A percentile compares a stretch with the other conserved stretches of the same genome.
Evolutionary conservation across 2,113 vertebrate genomes (phyloP).

Genomic region (Nycticebus coucang): DNA sequence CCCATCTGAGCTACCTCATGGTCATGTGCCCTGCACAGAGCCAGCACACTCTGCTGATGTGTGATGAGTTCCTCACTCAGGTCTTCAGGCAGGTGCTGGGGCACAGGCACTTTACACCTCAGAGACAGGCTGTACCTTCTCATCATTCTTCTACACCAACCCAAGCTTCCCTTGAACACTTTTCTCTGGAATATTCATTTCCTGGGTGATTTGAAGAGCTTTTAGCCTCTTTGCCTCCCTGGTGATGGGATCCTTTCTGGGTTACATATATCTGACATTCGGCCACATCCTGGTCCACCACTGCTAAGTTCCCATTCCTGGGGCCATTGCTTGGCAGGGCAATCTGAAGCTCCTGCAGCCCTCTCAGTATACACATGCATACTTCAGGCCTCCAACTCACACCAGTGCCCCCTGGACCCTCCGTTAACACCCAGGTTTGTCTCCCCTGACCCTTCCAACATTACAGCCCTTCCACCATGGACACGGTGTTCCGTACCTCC

Average conservation of each 20-base stretch:
- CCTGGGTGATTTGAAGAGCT: constrained; percentile 76
- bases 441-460: neutral
- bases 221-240: constrained; percentile 79
- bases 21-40: constrained; percentile 65
- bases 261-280: constrained; percentile 78
- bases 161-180: constrained; percentile 80
- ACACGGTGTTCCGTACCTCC: neutral
- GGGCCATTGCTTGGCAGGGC: constrained; percentile 79
- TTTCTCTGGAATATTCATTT: constrained; percentile 81
- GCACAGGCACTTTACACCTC: constrained; percentile 72
- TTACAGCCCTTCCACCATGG: neutral
- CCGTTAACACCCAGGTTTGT: neutral
- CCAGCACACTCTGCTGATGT: constrained; percentile 72
- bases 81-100: constrained; percentile 77
- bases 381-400: neutral
- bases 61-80: constrained; percentile 73
- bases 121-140: constrained; percentile 74
- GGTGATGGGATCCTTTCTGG: constrained; percentile 78
- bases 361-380: neutral
- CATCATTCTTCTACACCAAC: constrained; percentile 79
- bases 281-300: constrained; percentile 79
- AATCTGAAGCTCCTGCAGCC: constrained; percentile 56
- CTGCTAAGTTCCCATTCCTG: constrained; percentile 78
- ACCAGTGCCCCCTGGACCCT: neutral
- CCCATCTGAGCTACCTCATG: constrained; percentile 78